These are phyloP conservation scores for Tenthredo notha DNA, from an alignment of 2,888 invertebrate genomes.

Conservation along the genomic window DNA sequence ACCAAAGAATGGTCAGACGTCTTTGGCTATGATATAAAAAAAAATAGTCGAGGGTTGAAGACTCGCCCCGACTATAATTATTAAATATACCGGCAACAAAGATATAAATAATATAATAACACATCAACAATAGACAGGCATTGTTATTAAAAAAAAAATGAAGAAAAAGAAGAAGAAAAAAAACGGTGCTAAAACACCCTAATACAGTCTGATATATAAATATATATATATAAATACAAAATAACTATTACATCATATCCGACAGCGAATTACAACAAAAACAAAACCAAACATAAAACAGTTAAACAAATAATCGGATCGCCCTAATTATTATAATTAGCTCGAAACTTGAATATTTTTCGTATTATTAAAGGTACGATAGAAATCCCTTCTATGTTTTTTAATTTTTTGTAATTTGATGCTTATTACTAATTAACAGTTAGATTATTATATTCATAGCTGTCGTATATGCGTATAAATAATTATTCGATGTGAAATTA, in stretches of 20 bases:
- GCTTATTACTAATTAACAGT: neutral
- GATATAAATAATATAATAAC: neutral
- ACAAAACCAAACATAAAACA: slow-evolving; percentile 52
- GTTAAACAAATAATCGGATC: slow-evolving; percentile 55
- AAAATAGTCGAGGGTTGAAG: slow-evolving; percentile 68
- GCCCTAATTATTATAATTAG: neutral
- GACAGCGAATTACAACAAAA: slow-evolving; percentile 57
- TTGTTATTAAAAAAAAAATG: neutral
- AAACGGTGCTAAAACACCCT: slow-evolving; percentile 48
- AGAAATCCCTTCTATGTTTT: neutral
- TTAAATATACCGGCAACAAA: slow-evolving; percentile 43
- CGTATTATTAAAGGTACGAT: neutral
- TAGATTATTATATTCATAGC: neutral
- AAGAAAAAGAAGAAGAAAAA: neutral
- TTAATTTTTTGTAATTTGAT: neutral
- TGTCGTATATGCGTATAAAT: neutral
- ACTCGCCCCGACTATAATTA: slow-evolving; percentile 70
- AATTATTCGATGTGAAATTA: neutral
- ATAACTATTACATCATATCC: slow-evolving; percentile 51
- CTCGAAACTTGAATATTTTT: neutral
- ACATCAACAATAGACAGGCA: slow-evolving; percentile 44
- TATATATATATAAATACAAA: slow-evolving; percentile 3
- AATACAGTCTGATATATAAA: slow-evolving; percentile 26
- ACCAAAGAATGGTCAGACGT: neutral
- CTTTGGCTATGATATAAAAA: slow-evolving; percentile 19